These are phyloP conservation scores for Cataglyphis hispanica DNA, from an alignment of 1,140 invertebrate genomes.

Conservation along the genomic window DNA sequence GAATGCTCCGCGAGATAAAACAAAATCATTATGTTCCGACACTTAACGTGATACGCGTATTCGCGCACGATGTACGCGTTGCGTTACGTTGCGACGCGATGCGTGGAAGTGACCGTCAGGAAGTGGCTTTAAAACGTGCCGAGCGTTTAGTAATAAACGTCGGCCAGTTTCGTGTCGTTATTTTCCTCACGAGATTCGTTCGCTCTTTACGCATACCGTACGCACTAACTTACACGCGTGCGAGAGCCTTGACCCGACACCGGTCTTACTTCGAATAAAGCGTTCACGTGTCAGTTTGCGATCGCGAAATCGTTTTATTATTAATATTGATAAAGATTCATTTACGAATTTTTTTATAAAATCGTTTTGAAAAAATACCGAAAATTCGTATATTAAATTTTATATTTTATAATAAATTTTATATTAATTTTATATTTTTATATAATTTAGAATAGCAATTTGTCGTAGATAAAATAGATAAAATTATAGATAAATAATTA, in stretches of 20 bases:
- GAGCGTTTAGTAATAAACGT: constrained; percentile 72
- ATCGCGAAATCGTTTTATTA: constrained; percentile 17
- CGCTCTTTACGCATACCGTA: constrained; percentile 35
- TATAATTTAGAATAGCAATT: too few species aligned
- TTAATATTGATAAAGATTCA: constrained; percentile 44
- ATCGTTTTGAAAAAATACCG: constrained; percentile 39
- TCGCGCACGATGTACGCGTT: background rate
- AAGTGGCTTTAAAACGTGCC: constrained; percentile 72
- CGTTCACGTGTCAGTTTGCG: constrained; percentile 6
- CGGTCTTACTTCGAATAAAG: background rate
- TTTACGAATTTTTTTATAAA: constrained; percentile 56
- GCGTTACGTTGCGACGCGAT: constrained; percentile 2
- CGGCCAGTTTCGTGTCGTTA: background rate
- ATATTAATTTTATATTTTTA: too few species aligned
- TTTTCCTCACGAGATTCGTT: constrained; percentile 57
- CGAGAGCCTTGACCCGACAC: constrained; percentile 2
- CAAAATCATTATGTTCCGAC: constrained; percentile 57
- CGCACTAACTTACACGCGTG: constrained; percentile 26
- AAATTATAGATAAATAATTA: too few species aligned
- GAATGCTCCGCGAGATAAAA: constrained; percentile 55
- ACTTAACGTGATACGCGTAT: constrained; percentile 41
- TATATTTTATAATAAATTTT: too few species aligned
- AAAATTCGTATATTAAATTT: background rate
- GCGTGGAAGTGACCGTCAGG: constrained; percentile 43
- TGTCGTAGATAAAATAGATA: too few species aligned